A percentile compares a stretch with the other conserved stretches of the same genome.
phyloP scores from a whole-genome alignment of 2,888 invertebrate genomes.

The Salticus scenicus region DNA sequence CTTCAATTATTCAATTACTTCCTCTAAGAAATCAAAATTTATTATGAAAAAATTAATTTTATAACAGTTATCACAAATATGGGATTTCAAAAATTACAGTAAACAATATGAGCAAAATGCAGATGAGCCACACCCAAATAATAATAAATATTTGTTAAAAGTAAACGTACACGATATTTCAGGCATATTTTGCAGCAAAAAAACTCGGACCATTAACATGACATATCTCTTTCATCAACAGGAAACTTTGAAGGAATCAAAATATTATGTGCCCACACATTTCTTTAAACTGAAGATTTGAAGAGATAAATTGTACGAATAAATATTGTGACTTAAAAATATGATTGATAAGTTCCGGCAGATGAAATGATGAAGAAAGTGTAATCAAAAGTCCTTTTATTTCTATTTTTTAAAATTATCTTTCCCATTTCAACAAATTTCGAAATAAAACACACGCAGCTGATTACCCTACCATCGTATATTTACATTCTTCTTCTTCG shows the following conservation, averaged over 20 bases:
- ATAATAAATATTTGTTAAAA: not conserved
- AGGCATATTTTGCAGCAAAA: not conserved
- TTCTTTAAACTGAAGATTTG: constrained; percentile 31
- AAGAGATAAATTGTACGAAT: not conserved
- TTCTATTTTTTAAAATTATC: not conserved
- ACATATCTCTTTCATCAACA: not conserved
- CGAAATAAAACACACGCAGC: constrained; percentile 61
- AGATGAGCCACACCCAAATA: constrained; percentile 9
- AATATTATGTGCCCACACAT: constrained; percentile 44
- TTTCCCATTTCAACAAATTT: constrained; percentile 33
- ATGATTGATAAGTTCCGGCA: not conserved
- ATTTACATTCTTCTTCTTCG: constrained; percentile 47
- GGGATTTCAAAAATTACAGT: no score
- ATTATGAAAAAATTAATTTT: no score
- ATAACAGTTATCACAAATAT: no score
- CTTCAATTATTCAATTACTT: no score
- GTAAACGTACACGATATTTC: not conserved
- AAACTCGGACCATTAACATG: not conserved
- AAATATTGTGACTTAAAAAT: not conserved
- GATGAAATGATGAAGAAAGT: not conserved
- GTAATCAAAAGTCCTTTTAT: not conserved
- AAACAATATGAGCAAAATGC: not conserved
- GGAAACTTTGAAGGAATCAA: constrained; percentile 24
- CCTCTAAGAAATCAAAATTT: no score
- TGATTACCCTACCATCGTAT: constrained; percentile 51